phyloP scores from a whole-genome alignment of 2,113 vertebrate genomes.

The Echinops telfairi region DNA sequence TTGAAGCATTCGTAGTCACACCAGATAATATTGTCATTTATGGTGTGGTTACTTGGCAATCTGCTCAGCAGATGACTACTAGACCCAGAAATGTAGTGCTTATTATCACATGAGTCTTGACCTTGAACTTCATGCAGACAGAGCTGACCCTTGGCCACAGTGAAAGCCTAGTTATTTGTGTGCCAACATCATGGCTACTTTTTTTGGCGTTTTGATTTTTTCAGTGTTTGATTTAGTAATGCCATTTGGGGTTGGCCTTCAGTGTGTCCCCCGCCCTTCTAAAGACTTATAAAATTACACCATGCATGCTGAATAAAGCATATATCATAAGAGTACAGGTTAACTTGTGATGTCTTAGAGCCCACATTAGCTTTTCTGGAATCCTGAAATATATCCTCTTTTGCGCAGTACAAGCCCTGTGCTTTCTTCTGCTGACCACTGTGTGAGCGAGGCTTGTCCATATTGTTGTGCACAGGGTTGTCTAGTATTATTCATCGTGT shows the following conservation, averaged over 20 bases:
- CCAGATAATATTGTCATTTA: neutral
- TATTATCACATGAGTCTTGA: neutral
- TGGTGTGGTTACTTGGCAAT: neutral
- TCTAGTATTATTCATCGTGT: neutral
- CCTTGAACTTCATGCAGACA: neutral
- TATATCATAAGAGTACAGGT: neutral
- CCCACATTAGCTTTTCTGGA: neutral
- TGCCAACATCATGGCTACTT: neutral
- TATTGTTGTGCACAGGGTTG: neutral
- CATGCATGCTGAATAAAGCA: neutral
- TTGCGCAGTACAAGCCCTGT: neutral
- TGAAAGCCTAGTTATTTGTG: neutral
- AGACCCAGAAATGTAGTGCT: neutral
- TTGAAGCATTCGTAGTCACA: constrained; percentile 1
- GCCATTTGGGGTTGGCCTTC: neutral
- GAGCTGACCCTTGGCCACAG: too few relatives aligned
- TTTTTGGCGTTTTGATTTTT: neutral
- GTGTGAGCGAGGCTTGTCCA: neutral
- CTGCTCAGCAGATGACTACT: neutral
- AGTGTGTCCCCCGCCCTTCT: neutral
- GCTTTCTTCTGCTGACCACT: neutral
- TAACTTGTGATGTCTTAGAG: constrained; percentile 1
- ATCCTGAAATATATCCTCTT: neutral
- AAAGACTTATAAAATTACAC: neutral
- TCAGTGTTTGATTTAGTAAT: too few relatives aligned